Evolutionary conservation across 37 sponge, comb jelly and placozoan genomes (phyloP).

Genomic region (Diacarnus erythraeanus): DNA sequence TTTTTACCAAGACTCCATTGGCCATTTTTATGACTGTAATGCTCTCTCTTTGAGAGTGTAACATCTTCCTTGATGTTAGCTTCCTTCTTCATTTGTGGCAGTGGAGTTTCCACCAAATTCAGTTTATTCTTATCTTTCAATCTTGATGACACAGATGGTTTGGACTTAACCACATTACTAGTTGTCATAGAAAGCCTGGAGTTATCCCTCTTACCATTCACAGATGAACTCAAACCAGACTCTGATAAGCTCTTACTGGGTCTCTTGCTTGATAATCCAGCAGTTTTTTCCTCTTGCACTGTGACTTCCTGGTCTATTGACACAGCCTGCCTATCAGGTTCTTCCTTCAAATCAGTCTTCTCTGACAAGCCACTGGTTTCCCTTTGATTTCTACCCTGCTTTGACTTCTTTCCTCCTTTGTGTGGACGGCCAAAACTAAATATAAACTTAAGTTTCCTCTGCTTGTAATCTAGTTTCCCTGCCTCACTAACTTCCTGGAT

Average conservation of each 20-base stretch:
- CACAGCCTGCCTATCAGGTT: background rate
- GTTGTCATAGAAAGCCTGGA: background rate
- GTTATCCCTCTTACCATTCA: background rate
- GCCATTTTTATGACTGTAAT: background rate
- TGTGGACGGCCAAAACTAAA: slow-evolving; percentile 47
- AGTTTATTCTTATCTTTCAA: too few relatives aligned
- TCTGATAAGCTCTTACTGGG: background rate
- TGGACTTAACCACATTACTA: background rate
- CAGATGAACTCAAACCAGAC: background rate
- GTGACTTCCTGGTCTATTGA: background rate
- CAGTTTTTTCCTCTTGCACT: background rate
- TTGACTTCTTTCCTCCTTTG: slow-evolving; percentile 1
- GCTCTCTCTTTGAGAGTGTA: background rate
- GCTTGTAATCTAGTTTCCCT: slow-evolving; percentile 23
- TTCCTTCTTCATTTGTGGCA: background rate
- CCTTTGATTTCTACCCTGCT: background rate
- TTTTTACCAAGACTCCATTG: background rate
- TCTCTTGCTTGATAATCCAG: background rate
- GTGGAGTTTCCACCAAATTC: too few relatives aligned
- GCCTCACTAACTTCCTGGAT: slow-evolving; percentile 46
- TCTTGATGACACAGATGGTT: background rate
- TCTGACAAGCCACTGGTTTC: too few relatives aligned
- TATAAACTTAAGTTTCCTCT: slow-evolving; percentile 60
- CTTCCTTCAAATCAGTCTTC: too few relatives aligned
- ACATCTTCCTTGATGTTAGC: background rate